Evolutionary conservation across 2,888 invertebrate genomes (phyloP).

Genomic region (Leucoptera coffeella): DNA sequence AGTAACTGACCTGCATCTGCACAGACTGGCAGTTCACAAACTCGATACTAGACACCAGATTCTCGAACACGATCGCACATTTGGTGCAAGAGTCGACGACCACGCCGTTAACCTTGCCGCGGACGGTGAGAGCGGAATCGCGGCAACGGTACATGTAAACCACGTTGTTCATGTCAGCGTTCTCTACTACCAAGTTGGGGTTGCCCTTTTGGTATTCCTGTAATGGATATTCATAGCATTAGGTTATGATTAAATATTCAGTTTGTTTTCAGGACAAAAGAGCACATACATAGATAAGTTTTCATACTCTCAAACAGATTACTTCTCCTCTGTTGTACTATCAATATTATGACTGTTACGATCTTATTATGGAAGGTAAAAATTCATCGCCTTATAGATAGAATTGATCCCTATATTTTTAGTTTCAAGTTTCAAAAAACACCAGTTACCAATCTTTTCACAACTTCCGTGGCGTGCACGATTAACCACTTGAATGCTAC

Average conservation of each 20-base stretch:
- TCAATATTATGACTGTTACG: too few relatives aligned
- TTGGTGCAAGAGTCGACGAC: slow-evolving; percentile 96
- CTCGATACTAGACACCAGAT: slow-evolving; percentile 90
- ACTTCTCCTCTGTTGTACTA: too few relatives aligned
- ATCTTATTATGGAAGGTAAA: too few relatives aligned
- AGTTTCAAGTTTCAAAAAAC: too few relatives aligned
- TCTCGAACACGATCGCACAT: slow-evolving; percentile 91
- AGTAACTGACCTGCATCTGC: slow-evolving; percentile 83
- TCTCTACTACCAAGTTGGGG: slow-evolving; percentile 71
- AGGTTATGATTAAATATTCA: too few relatives aligned
- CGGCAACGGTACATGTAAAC: slow-evolving; percentile 94
- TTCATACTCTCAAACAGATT: background rate
- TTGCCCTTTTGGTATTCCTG: slow-evolving; percentile 92
- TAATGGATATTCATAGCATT: too few relatives aligned
- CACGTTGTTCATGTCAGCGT: slow-evolving; percentile 96
- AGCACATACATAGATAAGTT: background rate
- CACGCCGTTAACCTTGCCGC: slow-evolving; percentile 93
- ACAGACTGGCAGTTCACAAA: slow-evolving; percentile 98
- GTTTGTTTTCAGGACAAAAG: too few relatives aligned
- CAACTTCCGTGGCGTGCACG: too few relatives aligned
- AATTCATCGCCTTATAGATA: too few relatives aligned
- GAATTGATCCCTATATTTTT: too few relatives aligned
- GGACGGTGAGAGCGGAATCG: slow-evolving; percentile 80
- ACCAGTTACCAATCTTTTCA: too few relatives aligned
- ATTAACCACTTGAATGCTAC: too few relatives aligned